Percentiles rank a stretch among this genome's conserved stretches.
Conservation (phyloP, 2,113 vertebrate species). For the Amblyornis subalaris region DNA sequence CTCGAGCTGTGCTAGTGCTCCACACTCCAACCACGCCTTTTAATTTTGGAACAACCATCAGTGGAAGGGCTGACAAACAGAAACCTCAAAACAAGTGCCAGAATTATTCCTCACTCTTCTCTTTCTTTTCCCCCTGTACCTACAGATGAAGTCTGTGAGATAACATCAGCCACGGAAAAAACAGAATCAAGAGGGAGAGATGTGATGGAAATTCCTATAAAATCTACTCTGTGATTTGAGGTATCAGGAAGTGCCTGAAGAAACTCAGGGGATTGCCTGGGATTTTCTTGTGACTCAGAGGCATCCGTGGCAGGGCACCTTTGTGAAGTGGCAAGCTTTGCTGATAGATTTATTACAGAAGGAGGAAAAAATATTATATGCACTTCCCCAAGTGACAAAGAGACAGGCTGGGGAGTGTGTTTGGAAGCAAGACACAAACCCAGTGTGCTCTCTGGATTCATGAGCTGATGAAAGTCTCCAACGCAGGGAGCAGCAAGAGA, state of each 20-base stretch:
- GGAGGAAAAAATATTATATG: background rate
- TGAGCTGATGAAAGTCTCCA: background rate
- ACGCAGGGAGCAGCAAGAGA: background rate
- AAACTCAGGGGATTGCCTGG: conserved; percentile 2
- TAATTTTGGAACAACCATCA: background rate
- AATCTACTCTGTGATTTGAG: conserved; percentile 26
- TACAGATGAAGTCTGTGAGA: background rate
- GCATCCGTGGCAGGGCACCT: background rate
- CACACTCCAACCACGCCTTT: background rate
- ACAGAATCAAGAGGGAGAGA: background rate
- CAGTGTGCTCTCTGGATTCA: background rate
- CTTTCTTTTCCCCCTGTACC: background rate
- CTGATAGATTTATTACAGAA: background rate
- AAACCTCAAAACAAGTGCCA: background rate
- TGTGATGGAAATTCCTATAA: conserved; percentile 44
- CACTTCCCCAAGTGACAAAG: background rate
- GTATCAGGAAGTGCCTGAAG: background rate
- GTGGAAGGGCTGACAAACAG: background rate
- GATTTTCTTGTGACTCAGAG: conserved; percentile 35
- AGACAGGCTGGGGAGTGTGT: background rate
- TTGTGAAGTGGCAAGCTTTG: background rate
- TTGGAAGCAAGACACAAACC: background rate
- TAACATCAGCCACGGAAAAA: conserved; percentile 4
- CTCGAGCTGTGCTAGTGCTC: background rate
- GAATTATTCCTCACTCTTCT: background rate